Conservation (phyloP, 2,888 invertebrate genomes). For the Amblyteles armatorius region DNA sequence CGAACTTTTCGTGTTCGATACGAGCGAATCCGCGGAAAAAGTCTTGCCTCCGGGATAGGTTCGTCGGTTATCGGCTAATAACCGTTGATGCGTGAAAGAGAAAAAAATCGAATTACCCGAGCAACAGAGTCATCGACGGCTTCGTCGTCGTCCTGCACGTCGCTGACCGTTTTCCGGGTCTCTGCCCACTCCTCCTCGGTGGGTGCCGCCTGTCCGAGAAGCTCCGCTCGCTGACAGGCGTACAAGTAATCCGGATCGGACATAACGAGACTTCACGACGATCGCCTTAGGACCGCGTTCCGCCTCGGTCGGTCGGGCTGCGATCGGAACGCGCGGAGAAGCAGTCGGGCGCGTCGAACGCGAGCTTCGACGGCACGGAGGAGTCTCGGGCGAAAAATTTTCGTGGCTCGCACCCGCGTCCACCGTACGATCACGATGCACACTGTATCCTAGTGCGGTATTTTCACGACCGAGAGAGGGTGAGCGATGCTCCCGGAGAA, state of each 20-base stretch:
- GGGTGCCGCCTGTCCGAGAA: constrained; percentile 90
- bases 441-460: constrained; percentile 63
- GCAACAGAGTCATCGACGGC: constrained; percentile 72
- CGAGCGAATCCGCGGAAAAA: neutral
- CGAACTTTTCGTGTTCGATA: too few relatives aligned
- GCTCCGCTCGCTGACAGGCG: constrained; percentile 92
- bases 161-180: constrained; percentile 58
- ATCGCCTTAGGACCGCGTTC: neutral
- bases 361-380: neutral
- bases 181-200: constrained; percentile 87
- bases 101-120: constrained; percentile 70
- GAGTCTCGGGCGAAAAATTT: neutral
- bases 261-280: constrained; percentile 68
- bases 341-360: neutral
- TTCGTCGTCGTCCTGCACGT: constrained; percentile 69
- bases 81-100: neutral
- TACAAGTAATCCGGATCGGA: constrained; percentile 87
- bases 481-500: constrained; percentile 71
- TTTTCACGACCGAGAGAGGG: constrained; percentile 47
- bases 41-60: neutral
- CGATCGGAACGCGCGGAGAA: neutral
- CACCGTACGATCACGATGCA: constrained; percentile 42
- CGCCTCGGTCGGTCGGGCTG: neutral
- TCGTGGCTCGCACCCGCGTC: constrained; percentile 26
- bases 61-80: neutral